These are phyloP conservation scores for Biston stratarius DNA, from an alignment of 2,888 invertebrate genomes.

Conservation along the genomic window DNA sequence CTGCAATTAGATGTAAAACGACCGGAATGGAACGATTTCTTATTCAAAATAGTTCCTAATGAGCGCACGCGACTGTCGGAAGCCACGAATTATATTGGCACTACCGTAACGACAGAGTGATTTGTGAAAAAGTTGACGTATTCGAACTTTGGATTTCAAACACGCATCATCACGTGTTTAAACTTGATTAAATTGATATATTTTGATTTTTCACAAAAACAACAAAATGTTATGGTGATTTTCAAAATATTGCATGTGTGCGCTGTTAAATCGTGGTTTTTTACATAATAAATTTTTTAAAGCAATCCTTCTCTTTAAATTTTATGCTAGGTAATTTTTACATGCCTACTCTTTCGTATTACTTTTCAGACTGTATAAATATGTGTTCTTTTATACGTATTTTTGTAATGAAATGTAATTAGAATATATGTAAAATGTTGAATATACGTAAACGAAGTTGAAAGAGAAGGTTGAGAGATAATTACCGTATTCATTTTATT, in stretches of 20 bases:
- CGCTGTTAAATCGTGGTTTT: no score
- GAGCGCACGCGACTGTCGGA: conserved; percentile 67
- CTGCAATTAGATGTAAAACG: conserved; percentile 57
- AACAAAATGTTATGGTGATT: conserved; percentile 10
- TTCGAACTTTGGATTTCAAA: conserved; percentile 27
- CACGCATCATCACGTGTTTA: conserved; percentile 35
- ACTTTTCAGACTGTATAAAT: conserved; percentile 25
- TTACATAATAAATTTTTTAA: no score
- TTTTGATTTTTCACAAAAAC: conserved; percentile 20
- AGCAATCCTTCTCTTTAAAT: neutral
- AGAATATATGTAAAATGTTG: conserved; percentile 3
- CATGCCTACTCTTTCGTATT: conserved; percentile 3
- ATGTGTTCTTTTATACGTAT: conserved; percentile 8
- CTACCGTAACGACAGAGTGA: conserved; percentile 42
- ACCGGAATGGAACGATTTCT: conserved; percentile 61
- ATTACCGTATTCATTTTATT: conserved; percentile 13
- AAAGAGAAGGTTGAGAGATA: conserved; percentile 11
- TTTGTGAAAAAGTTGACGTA: conserved; percentile 38
- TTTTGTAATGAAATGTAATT: conserved; percentile 11
- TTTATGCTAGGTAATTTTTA: conserved; percentile 12
- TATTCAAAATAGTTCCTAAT: conserved; percentile 58
- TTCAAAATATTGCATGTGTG: conserved; percentile 18
- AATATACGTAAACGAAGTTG: conserved; percentile 1
- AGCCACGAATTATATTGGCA: conserved; percentile 57
- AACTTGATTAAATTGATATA: conserved; percentile 21